phyloP scores from a whole-genome alignment of 2,113 vertebrate genomes.

The Triplophysa siluroides region DNA sequence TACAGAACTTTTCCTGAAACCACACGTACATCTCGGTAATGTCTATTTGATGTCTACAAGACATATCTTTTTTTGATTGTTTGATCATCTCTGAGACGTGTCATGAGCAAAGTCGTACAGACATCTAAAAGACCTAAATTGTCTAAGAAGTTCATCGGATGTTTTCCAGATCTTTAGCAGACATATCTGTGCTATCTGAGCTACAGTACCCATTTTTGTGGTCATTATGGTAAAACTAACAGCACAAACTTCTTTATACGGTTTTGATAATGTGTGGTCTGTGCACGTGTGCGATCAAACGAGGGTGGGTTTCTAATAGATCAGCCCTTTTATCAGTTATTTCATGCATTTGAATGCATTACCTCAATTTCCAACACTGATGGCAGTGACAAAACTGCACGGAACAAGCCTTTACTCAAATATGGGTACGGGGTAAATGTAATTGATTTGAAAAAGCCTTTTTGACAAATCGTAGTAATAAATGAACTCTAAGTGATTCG shows the following conservation, averaged over 20 bases:
- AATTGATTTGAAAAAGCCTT: slow-evolving; percentile 38
- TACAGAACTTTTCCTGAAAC: too few relatives aligned
- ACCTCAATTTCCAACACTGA: slow-evolving; percentile 9
- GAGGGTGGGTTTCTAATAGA: not conserved
- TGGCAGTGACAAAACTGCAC: slow-evolving; percentile 24
- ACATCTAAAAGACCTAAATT: too few relatives aligned
- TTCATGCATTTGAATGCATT: slow-evolving; percentile 18
- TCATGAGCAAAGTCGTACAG: too few relatives aligned
- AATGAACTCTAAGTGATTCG: slow-evolving; percentile 60
- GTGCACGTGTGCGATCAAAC: not conserved
- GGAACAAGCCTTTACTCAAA: slow-evolving; percentile 29
- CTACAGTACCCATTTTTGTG: not conserved
- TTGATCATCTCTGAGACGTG: too few relatives aligned
- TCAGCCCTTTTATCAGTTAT: slow-evolving; percentile 19
- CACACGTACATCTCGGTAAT: too few relatives aligned
- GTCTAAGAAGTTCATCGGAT: too few relatives aligned
- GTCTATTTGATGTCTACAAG: too few relatives aligned
- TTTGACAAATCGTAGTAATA: slow-evolving; percentile 29
- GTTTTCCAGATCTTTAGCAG: too few relatives aligned
- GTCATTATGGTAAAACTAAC: not conserved
- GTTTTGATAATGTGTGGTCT: not conserved
- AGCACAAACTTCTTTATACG: not conserved
- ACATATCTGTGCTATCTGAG: too few relatives aligned
- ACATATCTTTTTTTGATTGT: too few relatives aligned
- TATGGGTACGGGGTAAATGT: slow-evolving; percentile 6